Conservation (phyloP, 2,797 vertebrate species). For the Lemur catta region DNA sequence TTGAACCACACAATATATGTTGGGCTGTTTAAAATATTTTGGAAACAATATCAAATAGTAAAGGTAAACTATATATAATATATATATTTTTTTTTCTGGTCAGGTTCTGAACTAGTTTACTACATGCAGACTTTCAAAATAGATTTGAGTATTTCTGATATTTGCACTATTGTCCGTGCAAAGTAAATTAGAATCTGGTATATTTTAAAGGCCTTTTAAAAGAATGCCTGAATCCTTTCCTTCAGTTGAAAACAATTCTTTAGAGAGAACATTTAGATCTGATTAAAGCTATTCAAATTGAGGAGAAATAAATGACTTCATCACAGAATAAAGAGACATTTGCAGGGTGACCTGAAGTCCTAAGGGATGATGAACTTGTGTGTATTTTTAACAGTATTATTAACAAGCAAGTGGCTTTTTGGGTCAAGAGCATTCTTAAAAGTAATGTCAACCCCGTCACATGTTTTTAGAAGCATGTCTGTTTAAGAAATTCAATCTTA, state of each 20-base stretch:
- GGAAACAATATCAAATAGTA: neutral
- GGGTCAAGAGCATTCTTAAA: neutral
- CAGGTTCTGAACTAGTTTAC: neutral
- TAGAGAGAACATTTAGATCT: conserved; percentile 52
- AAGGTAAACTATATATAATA: neutral
- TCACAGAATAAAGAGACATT: neutral
- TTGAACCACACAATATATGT: neutral
- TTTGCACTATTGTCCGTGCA: neutral
- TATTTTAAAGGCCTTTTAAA: conserved; percentile 28
- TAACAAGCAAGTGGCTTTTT: neutral
- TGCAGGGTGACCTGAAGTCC: neutral
- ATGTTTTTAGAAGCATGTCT: neutral
- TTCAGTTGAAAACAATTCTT: conserved; percentile 33
- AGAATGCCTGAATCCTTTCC: conserved; percentile 34
- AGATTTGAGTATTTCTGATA: neutral
- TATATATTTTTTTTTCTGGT: neutral
- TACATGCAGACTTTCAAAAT: neutral
- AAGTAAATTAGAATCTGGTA: conserved; percentile 22
- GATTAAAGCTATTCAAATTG: conserved; percentile 30
- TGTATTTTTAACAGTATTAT: neutral
- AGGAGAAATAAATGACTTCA: conserved; percentile 56
- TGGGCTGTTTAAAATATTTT: neutral
- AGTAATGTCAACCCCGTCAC: neutral
- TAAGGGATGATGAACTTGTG: neutral
- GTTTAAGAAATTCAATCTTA: neutral